Evolutionary conservation across 2,888 invertebrate genomes (phyloP), one percentile per base, ranked within the genome.

Genomic region (Falcaria lacertinaria): DNA sequence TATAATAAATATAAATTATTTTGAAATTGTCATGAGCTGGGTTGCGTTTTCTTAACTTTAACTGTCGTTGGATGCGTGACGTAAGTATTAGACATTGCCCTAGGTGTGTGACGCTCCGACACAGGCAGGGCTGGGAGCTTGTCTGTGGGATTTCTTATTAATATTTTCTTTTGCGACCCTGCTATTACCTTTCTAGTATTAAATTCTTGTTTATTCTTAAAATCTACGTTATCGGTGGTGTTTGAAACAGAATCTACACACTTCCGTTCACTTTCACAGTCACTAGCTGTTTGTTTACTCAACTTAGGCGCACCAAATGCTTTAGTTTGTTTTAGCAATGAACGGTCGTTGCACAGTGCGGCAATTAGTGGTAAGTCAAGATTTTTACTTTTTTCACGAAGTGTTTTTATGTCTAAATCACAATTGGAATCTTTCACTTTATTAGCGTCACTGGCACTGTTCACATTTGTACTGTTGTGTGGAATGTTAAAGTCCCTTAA

Each of bases 321-420:
- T 79, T 96, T 96, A 40, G 96, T 96, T 83, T 96, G 96, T 81
- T 96, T 96, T 46, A 96, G 89, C 66, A 98, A 91, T 47, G 96
- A 95, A 45, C 95, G 93, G 81, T 98, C 98, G 76, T 97, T 98
- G 89, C 97, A 98, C 59, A 98, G 90, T 11, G 97, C 98, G 47
- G 97, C 95, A 71, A 98, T 97, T 48, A 98, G 90, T 15, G 98
- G 98, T 78, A 98, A 90, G 84, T 97, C 97, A 68, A 97, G 90
- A 74, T 96, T 95, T 74, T 94, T 94, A 83, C 96, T 96, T 85
- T 96, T 96, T 82, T 96, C 96, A 45, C 96, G 91, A 49, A 97
- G 89, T 57, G 95, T 93, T 69, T 94, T 94, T 64, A 97, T 96
- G 80, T 97, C 97, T 81, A 89, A 74, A 79, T 88, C 89, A 82